Percentiles rank a stretch among this genome's conserved stretches.
Conservation (phyloP, 1,140 invertebrate species). For the Hypothenemus hampei region DNA sequence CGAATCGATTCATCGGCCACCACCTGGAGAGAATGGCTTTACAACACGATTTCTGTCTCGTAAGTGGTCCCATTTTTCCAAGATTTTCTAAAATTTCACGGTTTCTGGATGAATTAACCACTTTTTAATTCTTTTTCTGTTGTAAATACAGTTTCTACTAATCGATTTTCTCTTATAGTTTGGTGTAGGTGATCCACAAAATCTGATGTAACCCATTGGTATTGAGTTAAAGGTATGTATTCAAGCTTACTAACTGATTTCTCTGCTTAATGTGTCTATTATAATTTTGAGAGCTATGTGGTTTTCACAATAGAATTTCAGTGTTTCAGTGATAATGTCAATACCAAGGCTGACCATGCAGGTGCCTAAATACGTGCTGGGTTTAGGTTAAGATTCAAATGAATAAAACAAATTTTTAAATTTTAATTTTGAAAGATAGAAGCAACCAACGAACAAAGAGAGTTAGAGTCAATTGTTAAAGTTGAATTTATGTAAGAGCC, state of each 20-base stretch:
- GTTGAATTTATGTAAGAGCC: too few relatives aligned
- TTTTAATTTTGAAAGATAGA: background rate
- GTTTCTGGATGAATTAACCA: conserved; percentile 10
- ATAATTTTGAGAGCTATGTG: background rate
- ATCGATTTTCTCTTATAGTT: conserved; percentile 36
- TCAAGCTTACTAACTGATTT: background rate
- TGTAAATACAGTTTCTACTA: conserved; percentile 27
- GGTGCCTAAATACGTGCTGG: conserved; percentile 71
- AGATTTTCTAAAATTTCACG: conserved; percentile 1
- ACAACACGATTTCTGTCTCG: conserved; percentile 78
- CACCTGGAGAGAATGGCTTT: conserved; percentile 79
- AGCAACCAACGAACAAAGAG: too few relatives aligned
- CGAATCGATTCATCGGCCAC: conserved; percentile 68
- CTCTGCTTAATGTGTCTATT: background rate
- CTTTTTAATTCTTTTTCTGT: conserved; percentile 6
- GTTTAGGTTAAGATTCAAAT: conserved; percentile 51
- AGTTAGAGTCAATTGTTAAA: too few relatives aligned
- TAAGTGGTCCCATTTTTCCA: conserved; percentile 55
- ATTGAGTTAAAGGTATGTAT: background rate
- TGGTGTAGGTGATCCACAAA: conserved; percentile 32
- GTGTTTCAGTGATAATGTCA: conserved; percentile 65
- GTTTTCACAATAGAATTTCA: conserved; percentile 1
- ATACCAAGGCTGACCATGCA: conserved; percentile 71
- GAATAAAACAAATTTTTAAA: background rate
- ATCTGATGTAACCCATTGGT: background rate